These are phyloP conservation scores for Phaedon cochleariae DNA, from an alignment of 2,888 invertebrate species.

Conservation along the genomic window DNA sequence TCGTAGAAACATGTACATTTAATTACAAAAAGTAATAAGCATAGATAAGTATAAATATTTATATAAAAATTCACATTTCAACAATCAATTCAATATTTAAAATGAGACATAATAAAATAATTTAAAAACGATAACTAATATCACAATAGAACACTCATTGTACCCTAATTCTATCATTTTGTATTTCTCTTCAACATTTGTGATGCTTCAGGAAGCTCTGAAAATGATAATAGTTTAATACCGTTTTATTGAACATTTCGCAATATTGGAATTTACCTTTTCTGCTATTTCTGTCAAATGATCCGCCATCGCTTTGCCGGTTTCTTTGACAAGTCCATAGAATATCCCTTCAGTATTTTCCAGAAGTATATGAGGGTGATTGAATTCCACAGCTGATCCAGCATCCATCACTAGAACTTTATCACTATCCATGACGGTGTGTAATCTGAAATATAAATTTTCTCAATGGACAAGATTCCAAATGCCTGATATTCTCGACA, in stretches of 20 bases:
- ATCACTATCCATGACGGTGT: constrained; percentile 88
- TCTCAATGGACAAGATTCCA: too few species aligned
- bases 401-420: constrained; percentile 71
- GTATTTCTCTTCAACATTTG: constrained; percentile 7
- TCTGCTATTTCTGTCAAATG: constrained; percentile 50
- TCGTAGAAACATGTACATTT: too few species aligned
- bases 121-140: constrained; percentile 13
- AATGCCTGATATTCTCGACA: not conserved
- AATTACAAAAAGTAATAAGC: too few species aligned
- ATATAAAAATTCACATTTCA: constrained; percentile 9
- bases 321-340: constrained; percentile 70
- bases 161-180: not conserved
- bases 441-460: constrained; percentile 67
- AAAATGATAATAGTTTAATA: constrained; percentile 17
- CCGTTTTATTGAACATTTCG: not conserved
- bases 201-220: constrained; percentile 28
- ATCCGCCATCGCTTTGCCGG: constrained; percentile 62
- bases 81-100: constrained; percentile 3
- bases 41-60: constrained; percentile 9
- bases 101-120: not conserved
- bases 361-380: constrained; percentile 71
- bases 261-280: constrained; percentile 39
- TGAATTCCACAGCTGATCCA: constrained; percentile 75
- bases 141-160: constrained; percentile 25
- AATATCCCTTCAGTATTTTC: constrained; percentile 66